These are phyloP conservation scores for Drosophila neutralis DNA, from an alignment of 2,888 invertebrate genomes.

Conservation along the genomic window DNA sequence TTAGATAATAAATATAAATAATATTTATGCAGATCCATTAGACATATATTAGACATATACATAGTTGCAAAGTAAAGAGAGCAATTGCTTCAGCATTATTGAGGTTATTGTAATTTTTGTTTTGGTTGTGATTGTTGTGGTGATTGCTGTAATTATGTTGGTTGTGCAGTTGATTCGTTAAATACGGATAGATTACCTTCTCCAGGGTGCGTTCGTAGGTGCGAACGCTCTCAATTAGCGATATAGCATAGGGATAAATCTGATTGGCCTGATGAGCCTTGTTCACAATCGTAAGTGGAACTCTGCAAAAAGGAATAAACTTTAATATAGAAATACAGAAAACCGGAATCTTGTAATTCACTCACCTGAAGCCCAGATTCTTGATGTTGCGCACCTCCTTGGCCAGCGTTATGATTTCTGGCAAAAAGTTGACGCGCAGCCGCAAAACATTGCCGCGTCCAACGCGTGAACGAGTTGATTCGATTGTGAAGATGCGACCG, in stretches of 20 bases:
- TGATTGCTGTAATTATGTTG: constrained; percentile 6
- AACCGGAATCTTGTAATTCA: neutral
- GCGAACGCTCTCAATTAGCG: constrained; percentile 97
- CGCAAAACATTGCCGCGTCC: constrained; percentile 94
- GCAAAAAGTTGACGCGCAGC: constrained; percentile 96
- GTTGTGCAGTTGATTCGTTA: constrained; percentile 9
- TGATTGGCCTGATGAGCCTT: constrained; percentile 99
- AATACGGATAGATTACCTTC: constrained; percentile 88
- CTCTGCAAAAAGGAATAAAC: constrained; percentile 86
- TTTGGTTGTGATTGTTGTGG: constrained; percentile 25
- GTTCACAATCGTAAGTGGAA: constrained; percentile 98
- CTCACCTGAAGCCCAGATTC: constrained; percentile 93
- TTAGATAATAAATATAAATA: neutral
- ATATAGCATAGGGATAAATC: constrained; percentile 99
- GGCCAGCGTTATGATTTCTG: constrained; percentile 98
- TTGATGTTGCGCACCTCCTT: constrained; percentile 99
- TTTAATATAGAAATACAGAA: neutral
- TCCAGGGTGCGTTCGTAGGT: constrained; percentile 98
- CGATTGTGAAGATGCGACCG: constrained; percentile 97
- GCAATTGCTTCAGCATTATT: constrained; percentile 40
- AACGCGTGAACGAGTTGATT: constrained; percentile 90
- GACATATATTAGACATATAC: constrained; percentile 33
- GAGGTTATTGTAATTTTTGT: constrained; percentile 13
- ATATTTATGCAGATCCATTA: neutral
- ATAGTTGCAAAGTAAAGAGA: constrained; percentile 28